Evolutionary conservation across 2,888 invertebrate genomes (phyloP).

Genomic region (Eueremaeus valkanovi): DNA sequence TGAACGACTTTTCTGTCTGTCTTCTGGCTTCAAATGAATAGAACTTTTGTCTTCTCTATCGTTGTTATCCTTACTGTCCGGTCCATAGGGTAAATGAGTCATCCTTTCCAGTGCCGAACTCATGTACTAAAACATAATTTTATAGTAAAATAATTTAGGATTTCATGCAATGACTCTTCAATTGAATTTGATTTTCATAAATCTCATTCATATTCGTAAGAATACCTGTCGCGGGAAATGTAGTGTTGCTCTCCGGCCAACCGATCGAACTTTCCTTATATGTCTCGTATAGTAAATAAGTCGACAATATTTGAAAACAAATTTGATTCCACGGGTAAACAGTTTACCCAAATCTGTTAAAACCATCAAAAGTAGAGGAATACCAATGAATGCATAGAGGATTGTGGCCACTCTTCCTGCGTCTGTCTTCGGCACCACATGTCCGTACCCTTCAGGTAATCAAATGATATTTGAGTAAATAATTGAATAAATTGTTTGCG

Average conservation of each 20-base stretch:
- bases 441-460: slow-evolving; percentile 80
- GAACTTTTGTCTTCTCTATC: background rate
- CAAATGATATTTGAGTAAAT: too few species aligned
- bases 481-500: too few species aligned
- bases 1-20: slow-evolving; percentile 3
- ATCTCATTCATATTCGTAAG: background rate
- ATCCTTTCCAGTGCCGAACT: background rate
- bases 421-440: slow-evolving; percentile 83
- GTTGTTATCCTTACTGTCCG: slow-evolving; percentile 8
- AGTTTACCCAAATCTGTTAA: slow-evolving; percentile 92
- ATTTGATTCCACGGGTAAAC: slow-evolving; percentile 84
- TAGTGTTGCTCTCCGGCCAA: slow-evolving; percentile 44
- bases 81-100: background rate
- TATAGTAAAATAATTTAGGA: background rate
- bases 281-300: slow-evolving; percentile 50
- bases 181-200: background rate
- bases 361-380: slow-evolving; percentile 89
- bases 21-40: slow-evolving; percentile 21
- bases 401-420: slow-evolving; percentile 83
- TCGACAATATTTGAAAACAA: slow-evolving; percentile 63
- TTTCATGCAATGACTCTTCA: background rate
- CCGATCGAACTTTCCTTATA: slow-evolving; percentile 44
- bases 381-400: slow-evolving; percentile 88
- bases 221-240: slow-evolving; percentile 45
- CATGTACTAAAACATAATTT: background rate